Conservation (phyloP, 1,140 invertebrate genomes). For the Drosophila micromelanica region DNA sequence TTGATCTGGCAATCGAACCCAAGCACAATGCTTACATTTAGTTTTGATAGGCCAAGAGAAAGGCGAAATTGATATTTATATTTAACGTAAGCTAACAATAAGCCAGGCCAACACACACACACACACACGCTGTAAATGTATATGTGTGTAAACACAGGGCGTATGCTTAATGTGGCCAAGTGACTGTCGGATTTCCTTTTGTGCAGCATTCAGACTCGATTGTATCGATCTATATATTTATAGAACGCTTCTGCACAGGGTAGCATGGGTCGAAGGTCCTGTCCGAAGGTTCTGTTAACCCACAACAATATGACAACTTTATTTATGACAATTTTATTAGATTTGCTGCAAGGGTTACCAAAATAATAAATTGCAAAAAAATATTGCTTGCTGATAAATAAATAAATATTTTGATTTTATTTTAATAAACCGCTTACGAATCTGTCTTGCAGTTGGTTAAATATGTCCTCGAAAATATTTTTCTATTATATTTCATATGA, state of each 20-base stretch:
- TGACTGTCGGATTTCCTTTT: constrained; percentile 70
- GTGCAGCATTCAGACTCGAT: constrained; percentile 31
- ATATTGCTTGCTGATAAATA: no score
- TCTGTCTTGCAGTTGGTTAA: no score
- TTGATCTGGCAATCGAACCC: constrained; percentile 73
- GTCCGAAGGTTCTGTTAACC: neutral
- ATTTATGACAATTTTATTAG: no score
- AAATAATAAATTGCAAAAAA: no score
- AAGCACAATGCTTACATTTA: constrained; percentile 63
- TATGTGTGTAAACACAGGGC: constrained; percentile 35
- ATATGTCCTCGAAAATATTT: no score
- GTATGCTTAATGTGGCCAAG: constrained; percentile 71
- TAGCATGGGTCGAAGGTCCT: neutral
- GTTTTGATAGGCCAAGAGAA: constrained; percentile 52
- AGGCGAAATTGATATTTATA: constrained; percentile 78
- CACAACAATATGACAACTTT: neutral
- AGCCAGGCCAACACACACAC: constrained; percentile 47
- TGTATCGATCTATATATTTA: constrained; percentile 23
- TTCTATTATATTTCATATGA: no score
- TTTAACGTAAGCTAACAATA: constrained; percentile 78
- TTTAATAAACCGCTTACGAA: no score
- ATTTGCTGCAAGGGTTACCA: no score
- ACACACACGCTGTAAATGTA: neutral
- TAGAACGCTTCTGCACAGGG: neutral
- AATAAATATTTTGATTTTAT: no score